phyloP scores from a whole-genome alignment of 1,140 invertebrate genomes.

The Hetaerina americana region DNA sequence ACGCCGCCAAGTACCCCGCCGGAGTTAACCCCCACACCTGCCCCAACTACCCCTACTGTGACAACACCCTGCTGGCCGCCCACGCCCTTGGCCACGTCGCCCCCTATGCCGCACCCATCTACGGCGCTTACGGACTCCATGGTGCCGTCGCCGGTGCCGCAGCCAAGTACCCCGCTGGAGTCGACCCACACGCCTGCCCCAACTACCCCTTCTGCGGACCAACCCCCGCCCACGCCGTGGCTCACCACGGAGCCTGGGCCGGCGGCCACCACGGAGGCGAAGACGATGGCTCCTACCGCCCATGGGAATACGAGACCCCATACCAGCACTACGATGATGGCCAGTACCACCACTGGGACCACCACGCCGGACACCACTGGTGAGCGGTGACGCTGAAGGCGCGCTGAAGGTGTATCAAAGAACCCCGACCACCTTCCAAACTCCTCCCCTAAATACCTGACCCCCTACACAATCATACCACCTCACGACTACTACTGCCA shows the following conservation, averaged over 20 bases:
- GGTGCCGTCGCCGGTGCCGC: slow-evolving; percentile 25
- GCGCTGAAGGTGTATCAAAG: background rate
- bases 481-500: too few relatives aligned
- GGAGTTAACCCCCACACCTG: slow-evolving; percentile 13
- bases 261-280: background rate
- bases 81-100: background rate
- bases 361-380: background rate
- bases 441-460: background rate
- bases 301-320: background rate
- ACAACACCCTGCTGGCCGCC: slow-evolving; percentile 6
- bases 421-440: background rate
- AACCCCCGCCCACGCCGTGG: background rate
- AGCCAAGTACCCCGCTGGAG: slow-evolving; percentile 16
- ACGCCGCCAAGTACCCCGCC: slow-evolving; percentile 20
- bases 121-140: slow-evolving; percentile 11
- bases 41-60: slow-evolving; percentile 17
- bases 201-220: slow-evolving; percentile 19
- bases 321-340: background rate
- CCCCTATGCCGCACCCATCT: slow-evolving; percentile 13
- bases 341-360: background rate
- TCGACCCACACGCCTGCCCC: slow-evolving; percentile 12
- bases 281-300: background rate
- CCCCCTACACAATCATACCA: too few relatives aligned
- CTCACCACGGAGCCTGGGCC: background rate
- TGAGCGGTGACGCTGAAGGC: background rate